Evolutionary conservation across 2,113 vertebrate genomes (phyloP).

Genomic region (Caretta caretta): DNA sequence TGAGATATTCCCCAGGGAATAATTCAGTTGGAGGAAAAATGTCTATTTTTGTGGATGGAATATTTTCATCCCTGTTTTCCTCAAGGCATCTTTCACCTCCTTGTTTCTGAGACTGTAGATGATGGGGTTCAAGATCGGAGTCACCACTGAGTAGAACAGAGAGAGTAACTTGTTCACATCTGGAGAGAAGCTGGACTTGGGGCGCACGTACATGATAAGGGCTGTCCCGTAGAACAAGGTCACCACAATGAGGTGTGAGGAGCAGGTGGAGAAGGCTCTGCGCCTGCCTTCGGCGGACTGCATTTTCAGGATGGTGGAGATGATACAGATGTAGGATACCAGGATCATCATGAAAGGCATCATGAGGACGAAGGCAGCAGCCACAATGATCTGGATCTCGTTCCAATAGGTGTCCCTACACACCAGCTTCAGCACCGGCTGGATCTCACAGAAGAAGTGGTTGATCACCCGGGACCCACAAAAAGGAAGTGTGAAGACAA

Average conservation of each 20-base stretch:
- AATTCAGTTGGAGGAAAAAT: not conserved
- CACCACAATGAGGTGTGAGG: constrained; percentile 45
- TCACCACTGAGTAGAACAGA: constrained; percentile 45
- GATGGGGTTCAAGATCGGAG: constrained; percentile 26
- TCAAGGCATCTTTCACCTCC: not conserved
- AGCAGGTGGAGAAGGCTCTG: constrained; percentile 44
- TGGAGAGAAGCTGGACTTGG: constrained; percentile 17
- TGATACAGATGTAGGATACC: not conserved
- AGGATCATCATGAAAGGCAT: not conserved
- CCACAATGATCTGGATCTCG: not conserved
- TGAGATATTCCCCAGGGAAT: not conserved
- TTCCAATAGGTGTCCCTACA: not conserved
- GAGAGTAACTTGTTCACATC: constrained; percentile 37
- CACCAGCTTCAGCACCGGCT: not conserved
- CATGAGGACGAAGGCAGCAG: not conserved
- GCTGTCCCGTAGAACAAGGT: constrained; percentile 38
- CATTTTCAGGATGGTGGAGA: constrained; percentile 16
- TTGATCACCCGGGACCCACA: not conserved
- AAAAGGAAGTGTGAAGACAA: constrained; percentile 1
- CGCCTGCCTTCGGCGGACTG: not conserved
- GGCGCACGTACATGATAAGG: constrained; percentile 34
- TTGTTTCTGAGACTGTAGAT: not conserved
- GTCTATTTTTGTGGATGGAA: not conserved
- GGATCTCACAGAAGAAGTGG: not conserved
- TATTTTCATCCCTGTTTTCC: not conserved